Conservation (phyloP, 2,797 vertebrate genomes). For the Sebastes itinus region DNA sequence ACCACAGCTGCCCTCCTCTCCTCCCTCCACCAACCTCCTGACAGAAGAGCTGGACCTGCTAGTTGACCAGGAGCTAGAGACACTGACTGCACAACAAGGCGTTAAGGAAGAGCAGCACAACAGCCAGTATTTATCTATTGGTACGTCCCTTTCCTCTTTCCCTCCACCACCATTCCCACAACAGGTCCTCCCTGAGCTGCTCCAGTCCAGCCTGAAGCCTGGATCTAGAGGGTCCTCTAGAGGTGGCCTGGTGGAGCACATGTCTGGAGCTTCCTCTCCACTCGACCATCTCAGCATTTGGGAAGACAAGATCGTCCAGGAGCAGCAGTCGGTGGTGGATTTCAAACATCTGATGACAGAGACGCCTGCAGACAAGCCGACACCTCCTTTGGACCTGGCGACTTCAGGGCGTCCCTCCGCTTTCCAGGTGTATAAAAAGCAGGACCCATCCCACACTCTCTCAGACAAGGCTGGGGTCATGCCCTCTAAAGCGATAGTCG, state of each 20-base stretch:
- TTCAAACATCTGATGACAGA: slow-evolving; percentile 71
- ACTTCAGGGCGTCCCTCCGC: slow-evolving; percentile 74
- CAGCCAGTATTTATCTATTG: slow-evolving; percentile 24
- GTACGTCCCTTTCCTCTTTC: slow-evolving; percentile 27
- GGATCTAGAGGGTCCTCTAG: slow-evolving; percentile 36
- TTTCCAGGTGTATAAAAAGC: slow-evolving; percentile 81
- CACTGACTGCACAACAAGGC: slow-evolving; percentile 44
- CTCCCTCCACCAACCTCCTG: slow-evolving; percentile 33
- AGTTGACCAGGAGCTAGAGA: slow-evolving; percentile 86
- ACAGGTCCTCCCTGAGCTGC: slow-evolving; percentile 67
- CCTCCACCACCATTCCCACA: slow-evolving; percentile 37
- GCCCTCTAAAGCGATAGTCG: background rate
- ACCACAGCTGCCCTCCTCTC: slow-evolving; percentile 6
- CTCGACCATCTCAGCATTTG: slow-evolving; percentile 59
- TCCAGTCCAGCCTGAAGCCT: slow-evolving; percentile 65
- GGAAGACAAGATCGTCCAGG: slow-evolving; percentile 12
- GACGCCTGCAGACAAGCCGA: slow-evolving; percentile 27
- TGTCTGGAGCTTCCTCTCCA: slow-evolving; percentile 46
- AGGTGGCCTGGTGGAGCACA: slow-evolving; percentile 18
- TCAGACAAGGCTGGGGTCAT: background rate
- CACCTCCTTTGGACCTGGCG: slow-evolving; percentile 60
- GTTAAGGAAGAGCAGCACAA: background rate
- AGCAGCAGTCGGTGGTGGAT: slow-evolving; percentile 54
- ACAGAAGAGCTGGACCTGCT: slow-evolving; percentile 88
- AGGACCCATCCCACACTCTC: slow-evolving; percentile 13